A percentile compares a stretch with the other conserved stretches of the same genome.
phyloP scores from a whole-genome alignment of 2,888 invertebrate genomes.

The Halocaridina rubra region DNA sequence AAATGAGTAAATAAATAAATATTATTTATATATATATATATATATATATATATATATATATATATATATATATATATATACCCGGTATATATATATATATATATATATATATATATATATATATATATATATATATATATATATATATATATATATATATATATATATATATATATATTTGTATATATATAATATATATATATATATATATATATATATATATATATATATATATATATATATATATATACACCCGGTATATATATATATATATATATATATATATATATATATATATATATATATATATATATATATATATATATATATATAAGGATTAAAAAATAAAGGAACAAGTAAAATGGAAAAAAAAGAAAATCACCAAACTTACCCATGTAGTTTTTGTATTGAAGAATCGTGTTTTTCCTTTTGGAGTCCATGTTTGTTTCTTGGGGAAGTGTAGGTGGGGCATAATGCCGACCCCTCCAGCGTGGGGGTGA shows the following conservation, averaged over 20 bases:
- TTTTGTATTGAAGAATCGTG: not conserved
- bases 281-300: not conserved
- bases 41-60: not conserved
- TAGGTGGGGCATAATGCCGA: not conserved
- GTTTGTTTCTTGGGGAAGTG: not conserved
- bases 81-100: slow-evolving; percentile 19
- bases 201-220: not conserved
- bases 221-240: not conserved
- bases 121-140: not conserved
- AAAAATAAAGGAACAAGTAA: not conserved
- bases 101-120: slow-evolving; percentile 6
- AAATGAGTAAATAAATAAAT: too few relatives aligned
- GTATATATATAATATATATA: not conserved
- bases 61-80: slow-evolving; percentile 19
- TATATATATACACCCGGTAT: not conserved
- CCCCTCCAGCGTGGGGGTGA: not conserved
- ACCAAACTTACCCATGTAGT: not conserved
- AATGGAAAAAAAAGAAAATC: not conserved
- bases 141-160: not conserved
- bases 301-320: not conserved
- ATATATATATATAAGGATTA: not conserved
- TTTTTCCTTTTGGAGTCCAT: not conserved
- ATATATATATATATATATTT: not conserved
- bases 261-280: not conserved
- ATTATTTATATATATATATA: not conserved